Evolutionary conservation across 2,888 invertebrate species (phyloP), one percentile per base, ranked within the genome.

Genomic region (Loripinus fragilis): DNA sequence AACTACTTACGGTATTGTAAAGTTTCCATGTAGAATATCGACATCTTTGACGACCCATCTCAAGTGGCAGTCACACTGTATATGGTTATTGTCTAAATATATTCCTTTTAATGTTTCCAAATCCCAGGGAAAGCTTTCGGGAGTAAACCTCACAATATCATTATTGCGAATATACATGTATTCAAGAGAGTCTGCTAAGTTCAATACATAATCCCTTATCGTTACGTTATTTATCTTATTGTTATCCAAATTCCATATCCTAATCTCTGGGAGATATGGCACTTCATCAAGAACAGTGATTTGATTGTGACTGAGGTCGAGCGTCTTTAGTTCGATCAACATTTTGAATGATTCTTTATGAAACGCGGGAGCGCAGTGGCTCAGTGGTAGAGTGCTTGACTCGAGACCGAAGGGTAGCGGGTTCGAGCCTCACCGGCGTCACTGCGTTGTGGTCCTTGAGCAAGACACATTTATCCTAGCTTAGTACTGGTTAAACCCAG

Each of bases 271-370:
- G 38, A 84, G 50, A 67, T 72, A 69, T 2, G 81, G 80, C n/a
- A 84, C 45, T 30, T 74, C 42, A n/a, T 73, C 74, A 15, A 84
- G n/a, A 23, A 74, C 74, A 17, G 52, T 65, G 12, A 84, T 65
- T 15, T 45, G 25, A 45, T 84, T 84, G 50, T 84, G 83, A 60
- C 83, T 84, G 45, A 84, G 42, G 28, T 84, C 83, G 7, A 84
- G 64, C 20, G 42, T 72, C n/a, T 69, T 28, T 28, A 84, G 50
- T 5, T 70, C 69, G 0, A 25, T 41, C 50, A 81, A 12, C 80
- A 81, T 84, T 17, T 42, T 33, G 42, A 79, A 79, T 17, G 78
- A 60, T 0, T 73, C 74, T n/a, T n/a, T n/a, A n/a, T n/a, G n/a
- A n/a, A n/a, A n/a, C n/a, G n/a, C n/a, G n/a, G n/a, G n/a, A n/a